Evolutionary conservation across 92 coral and sea anemone genomes (phyloP), one percentile per base, ranked within the genome.

Genomic region (Epizoanthus scotinus): DNA sequence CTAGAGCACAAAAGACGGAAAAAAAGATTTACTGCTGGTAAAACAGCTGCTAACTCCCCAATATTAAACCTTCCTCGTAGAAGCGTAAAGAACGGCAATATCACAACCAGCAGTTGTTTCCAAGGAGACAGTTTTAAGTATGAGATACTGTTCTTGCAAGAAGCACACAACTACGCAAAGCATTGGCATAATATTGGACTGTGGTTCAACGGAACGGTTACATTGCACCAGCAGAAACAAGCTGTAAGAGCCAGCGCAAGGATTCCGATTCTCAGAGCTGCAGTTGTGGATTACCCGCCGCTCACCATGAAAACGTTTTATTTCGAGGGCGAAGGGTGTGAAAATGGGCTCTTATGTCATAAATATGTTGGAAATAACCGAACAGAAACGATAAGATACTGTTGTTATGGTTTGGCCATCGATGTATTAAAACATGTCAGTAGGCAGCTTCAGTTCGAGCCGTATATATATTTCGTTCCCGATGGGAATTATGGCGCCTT

Each of bases 401-500:
- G 97, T 47, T 93, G 97, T 58, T 93, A 82, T 54, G 97, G 97
- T 1, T 79, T 93, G 26, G 97, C 97, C 28, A 93, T 93, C 44
- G 97, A 93, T 69, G 92, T 93, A 28, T 65, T 93, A 0, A 88
- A 84, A 29, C 82, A 90, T 56, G 97, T 93, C 28, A 88, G 85
- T 66, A 53, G 71, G 17, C 89, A 93, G 67, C 91, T 93, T 9
- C 90, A 93, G 80, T 93, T 93, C 47, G 89, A 83, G 44, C 97
- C 97, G 13, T 69, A 85, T 38, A 87, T 93, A 61, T 93, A 93
- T 54, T 90, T 93, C 34, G 94, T 90, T 29, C 94, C 94, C 50
- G 97, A 93, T 42, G 97, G 97, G 3, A 93, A 93, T 57, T 93
- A 93, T 73, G 97, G 97, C 28, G 94, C 97, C 1, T 91, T 87